These are phyloP conservation scores for Cheilosia vernalis DNA, from an alignment of 2,888 invertebrate species.

Conservation along the genomic window DNA sequence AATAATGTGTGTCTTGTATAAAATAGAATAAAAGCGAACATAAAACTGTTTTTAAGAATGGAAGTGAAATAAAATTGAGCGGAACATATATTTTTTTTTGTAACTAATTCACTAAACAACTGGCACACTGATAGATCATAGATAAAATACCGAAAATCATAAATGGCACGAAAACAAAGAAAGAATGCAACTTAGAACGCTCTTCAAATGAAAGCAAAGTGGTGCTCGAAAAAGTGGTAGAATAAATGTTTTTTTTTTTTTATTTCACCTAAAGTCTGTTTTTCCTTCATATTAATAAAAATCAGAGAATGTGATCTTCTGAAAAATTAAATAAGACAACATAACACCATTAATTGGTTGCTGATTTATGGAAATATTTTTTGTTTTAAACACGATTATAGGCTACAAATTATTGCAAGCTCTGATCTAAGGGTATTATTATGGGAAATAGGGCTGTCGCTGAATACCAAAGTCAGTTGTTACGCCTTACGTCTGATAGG, in stretches of 20 bases:
- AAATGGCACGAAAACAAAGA: conserved; percentile 18
- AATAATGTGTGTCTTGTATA: conserved; percentile 10
- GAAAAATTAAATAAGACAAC: conserved; percentile 68
- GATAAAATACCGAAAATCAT: too few relatives aligned
- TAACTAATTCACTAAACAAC: conserved; percentile 32
- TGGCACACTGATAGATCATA: conserved; percentile 27
- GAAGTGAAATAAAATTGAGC: conserved; percentile 31
- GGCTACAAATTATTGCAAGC: not conserved
- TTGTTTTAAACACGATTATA: conserved; percentile 14
- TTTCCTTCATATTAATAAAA: conserved; percentile 73
- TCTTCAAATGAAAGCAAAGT: conserved; percentile 59
- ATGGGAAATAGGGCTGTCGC: not conserved
- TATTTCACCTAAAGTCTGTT: conserved; percentile 68
- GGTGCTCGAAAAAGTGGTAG: conserved; percentile 53
- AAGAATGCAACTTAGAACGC: conserved; percentile 48
- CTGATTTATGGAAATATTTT: conserved; percentile 9
- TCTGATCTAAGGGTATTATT: not conserved
- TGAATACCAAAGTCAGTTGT: not conserved
- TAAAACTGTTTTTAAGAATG: conserved; percentile 26
- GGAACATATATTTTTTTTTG: conserved; percentile 5
- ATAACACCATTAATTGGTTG: conserved; percentile 55
- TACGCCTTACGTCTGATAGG: too few relatives aligned
- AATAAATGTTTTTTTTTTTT: conserved; percentile 43
- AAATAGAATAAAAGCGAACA: conserved; percentile 29
- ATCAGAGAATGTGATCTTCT: conserved; percentile 74